Evolutionary conservation across 2,113 vertebrate genomes (phyloP).

Genomic region (Morone chrysops): DNA sequence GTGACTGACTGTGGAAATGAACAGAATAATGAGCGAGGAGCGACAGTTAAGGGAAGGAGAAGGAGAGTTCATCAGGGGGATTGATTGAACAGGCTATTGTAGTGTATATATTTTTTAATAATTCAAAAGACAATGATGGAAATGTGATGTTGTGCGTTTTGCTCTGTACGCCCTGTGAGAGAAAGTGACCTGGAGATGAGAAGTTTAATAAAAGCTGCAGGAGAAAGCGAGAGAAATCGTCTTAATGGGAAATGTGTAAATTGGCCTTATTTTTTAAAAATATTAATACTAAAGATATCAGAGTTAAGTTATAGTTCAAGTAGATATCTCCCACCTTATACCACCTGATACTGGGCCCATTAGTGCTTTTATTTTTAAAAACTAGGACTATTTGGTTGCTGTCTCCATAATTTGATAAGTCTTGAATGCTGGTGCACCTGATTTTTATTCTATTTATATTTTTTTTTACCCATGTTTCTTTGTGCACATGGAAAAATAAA

Average conservation of each 20-base stretch:
- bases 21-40: conserved; percentile 77
- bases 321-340: background rate
- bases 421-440: background rate
- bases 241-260: conserved; percentile 23
- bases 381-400: background rate
- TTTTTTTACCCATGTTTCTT: conserved; percentile 12
- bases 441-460: background rate
- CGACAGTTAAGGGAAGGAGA: conserved; percentile 59
- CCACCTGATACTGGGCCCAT: background rate
- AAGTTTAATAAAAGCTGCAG: conserved; percentile 38
- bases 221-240: background rate
- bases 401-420: background rate
- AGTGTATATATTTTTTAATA: conserved; percentile 67
- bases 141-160: conserved; percentile 4
- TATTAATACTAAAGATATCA: conserved; percentile 17
- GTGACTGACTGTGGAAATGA: conserved; percentile 68
- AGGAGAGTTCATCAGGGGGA: conserved; percentile 65
- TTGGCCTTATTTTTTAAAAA: background rate
- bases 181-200: conserved; percentile 57
- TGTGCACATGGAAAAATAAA: conserved; percentile 23
- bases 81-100: conserved; percentile 66
- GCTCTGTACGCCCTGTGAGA: background rate
- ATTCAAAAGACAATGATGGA: conserved; percentile 56
- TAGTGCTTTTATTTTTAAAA: background rate
- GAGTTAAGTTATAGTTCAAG: background rate